These are phyloP conservation scores for Teinopalpus imperialis DNA, from an alignment of 2,888 invertebrate genomes.

Conservation along the genomic window DNA sequence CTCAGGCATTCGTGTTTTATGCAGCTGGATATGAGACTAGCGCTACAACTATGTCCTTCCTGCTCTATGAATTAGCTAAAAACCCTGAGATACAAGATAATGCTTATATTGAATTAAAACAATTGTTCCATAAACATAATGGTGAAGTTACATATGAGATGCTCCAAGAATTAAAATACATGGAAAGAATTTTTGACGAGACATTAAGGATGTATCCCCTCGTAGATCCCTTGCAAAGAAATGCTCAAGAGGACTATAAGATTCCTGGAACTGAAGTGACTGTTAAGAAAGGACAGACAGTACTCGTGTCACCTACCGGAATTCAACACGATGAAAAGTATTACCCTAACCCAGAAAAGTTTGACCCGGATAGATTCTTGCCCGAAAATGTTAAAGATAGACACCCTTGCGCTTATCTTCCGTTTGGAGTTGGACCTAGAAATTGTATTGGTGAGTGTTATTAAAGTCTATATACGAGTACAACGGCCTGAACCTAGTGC, in stretches of 20 bases:
- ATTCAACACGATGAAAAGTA: too few relatives aligned
- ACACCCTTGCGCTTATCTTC: too few relatives aligned
- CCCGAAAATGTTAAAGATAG: too few relatives aligned
- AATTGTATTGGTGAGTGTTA: too few relatives aligned
- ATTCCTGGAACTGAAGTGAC: constrained; percentile 53
- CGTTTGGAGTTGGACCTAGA: too few relatives aligned
- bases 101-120: constrained; percentile 47
- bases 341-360: too few relatives aligned
- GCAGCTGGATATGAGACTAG: constrained; percentile 48
- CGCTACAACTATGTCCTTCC: constrained; percentile 48
- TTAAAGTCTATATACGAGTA: too few relatives aligned
- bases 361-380: too few relatives aligned
- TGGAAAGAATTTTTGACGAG: constrained; percentile 58
- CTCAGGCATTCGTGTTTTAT: too few relatives aligned
- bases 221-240: constrained; percentile 53
- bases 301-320: constrained; percentile 52
- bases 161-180: constrained; percentile 56
- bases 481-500: too few relatives aligned
- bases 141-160: constrained; percentile 57
- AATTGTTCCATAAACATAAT: constrained; percentile 41
- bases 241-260: constrained; percentile 46
- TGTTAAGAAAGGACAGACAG: constrained; percentile 49
- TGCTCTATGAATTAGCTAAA: constrained; percentile 52
- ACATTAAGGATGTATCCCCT: constrained; percentile 70
- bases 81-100: constrained; percentile 58